Conservation (phyloP, 2,797 vertebrate species). For the Siniperca scherzeri region DNA sequence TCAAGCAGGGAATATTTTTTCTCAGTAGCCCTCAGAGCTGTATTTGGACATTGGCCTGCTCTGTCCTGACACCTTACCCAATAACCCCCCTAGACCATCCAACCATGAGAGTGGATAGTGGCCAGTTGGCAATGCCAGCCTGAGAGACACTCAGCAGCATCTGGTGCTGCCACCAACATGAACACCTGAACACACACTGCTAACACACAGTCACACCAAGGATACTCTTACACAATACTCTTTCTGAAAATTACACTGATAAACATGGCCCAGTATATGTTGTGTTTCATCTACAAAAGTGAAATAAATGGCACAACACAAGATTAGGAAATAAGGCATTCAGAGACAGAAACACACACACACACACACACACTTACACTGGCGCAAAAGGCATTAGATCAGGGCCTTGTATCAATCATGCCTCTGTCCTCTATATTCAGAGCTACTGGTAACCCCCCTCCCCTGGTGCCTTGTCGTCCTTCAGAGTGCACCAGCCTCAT, state of each 20-base stretch:
- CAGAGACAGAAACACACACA: not conserved
- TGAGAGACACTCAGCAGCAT: conserved; percentile 50
- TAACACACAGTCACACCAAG: not conserved
- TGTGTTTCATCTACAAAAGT: not conserved
- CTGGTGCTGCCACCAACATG: conserved; percentile 27
- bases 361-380: too few relatives aligned
- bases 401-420: conserved; percentile 33
- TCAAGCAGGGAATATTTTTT: conserved; percentile 5
- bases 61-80: conserved; percentile 13
- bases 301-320: not conserved
- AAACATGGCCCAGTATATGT: not conserved
- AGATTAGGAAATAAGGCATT: not conserved
- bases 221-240: not conserved
- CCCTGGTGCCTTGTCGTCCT: conserved; percentile 18
- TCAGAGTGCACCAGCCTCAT: conserved; percentile 2
- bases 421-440: conserved; percentile 15
- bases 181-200: not conserved
- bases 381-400: conserved; percentile 24
- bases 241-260: not conserved
- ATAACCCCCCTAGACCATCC: conserved; percentile 13
- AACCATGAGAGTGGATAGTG: conserved; percentile 24
- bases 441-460: not conserved
- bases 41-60: conserved; percentile 28
- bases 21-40: conserved; percentile 31
- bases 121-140: conserved; percentile 45